Evolutionary conservation across 2,797 vertebrate genomes (phyloP), one percentile per base, ranked within the genome.

Genomic region (Vespertilio murinus): DNA sequence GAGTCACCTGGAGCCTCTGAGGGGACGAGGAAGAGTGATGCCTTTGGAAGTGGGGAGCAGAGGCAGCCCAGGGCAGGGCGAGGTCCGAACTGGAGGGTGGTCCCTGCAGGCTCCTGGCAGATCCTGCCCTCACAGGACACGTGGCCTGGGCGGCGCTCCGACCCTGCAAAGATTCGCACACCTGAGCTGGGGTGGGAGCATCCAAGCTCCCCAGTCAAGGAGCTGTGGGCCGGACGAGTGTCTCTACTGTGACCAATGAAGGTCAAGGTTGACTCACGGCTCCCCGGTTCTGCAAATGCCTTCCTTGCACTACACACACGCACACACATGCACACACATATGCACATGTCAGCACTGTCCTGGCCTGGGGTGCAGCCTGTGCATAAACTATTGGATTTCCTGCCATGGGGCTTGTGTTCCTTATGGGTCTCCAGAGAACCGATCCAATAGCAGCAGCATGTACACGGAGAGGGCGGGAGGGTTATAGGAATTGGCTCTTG

Each of bases 141-240:
- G 42, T 42, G 42, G 28, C n/a, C n/a, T 3, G 0, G 7, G 0
- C 0, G 28, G 5, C 18, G n/a, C 8, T 38, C 70, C 28, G 1
- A 1, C 0, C 1, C 47, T 4, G 35, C 40, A 33, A 6, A 64
- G 6, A 8, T 2, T 0, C 52, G 11, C 35, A 17, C 8, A 3
- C 1, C 70, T 83, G 90, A 33, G 9, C 59, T 22, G 8, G 38
- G 30, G 1, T 13, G 22, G 23, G 13, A 17, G 49, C 30, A 4
- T 10, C 35, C 59, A 9, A 18, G 64, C 42, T 16, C 17, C 33
- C 35, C 20, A 1, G 12, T 18, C 25, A 17, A 7, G 22, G 75
- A 20, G 1, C 56, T 2, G 12, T 42, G 42, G 4, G 11, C 65
- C 65, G 9, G 25, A 42, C 16, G 12, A 33, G 7, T 8, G 14